Base-by-base conservation (phyloP, 1,140 invertebrate species). In the Glomeris maerens region DNA sequence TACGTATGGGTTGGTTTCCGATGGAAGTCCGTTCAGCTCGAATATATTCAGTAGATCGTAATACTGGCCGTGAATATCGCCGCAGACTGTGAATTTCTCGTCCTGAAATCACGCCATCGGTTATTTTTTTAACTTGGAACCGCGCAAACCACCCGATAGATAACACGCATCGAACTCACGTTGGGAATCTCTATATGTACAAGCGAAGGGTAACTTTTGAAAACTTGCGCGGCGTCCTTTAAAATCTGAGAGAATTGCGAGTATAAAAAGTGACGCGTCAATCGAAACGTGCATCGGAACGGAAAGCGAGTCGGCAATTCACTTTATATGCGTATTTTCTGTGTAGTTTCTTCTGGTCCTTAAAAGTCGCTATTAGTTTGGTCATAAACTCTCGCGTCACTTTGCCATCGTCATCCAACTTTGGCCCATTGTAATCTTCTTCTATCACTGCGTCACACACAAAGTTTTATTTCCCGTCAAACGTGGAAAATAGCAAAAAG, bases 1-100 rank as follows among this genome's bases (percentile, higher is more conserved):
- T 81, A 87, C 81, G 73, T 98, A 99, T 52, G 95, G 94, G 74
- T 99, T 99, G 38, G 75, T 79, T 64, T 86, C 78, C 10, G 89
- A 94, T 13, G 96, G 96, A 36, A 93, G 67, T 10, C 93, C 95
- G 71, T 98, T 99, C 36, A 98, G 71, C 62, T 92, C 75, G 72
- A 98, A 99, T 57, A 99, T 96, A 71, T 99, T 96, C 72, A 96
- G 78, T 41, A 99, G 70, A 73, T 99, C 96, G 69, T 93, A 99
- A 72, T 81, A 99, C 70, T 99, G 96, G 22, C 96, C 96, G 69
- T 99, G 95, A 59, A 99, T 92, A 69, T 99, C 96, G n/a, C 96
- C 96, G 71, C 95, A 98, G 46, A 99, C 83, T 27, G 95, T 99
- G 67, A 99, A 98, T 73, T 98, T 98, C 44, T 80, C 74, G 39